Evolutionary conservation across 1,140 invertebrate genomes (phyloP).

Genomic region (Brachionus asplanchnoidis): DNA sequence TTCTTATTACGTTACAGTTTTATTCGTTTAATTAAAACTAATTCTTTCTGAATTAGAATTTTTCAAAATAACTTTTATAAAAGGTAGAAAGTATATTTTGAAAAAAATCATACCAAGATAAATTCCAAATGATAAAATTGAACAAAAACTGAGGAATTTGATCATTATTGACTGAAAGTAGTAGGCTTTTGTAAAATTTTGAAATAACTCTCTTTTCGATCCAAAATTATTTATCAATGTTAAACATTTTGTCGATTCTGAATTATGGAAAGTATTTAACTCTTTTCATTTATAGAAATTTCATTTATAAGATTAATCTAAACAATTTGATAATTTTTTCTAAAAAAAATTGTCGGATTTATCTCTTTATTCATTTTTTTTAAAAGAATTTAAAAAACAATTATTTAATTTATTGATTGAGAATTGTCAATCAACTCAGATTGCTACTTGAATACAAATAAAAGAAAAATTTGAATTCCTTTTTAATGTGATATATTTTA

Average conservation of each 20-base stretch:
- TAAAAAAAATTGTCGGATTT: too few relatives aligned
- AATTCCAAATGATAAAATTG: background rate
- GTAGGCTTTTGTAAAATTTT: background rate
- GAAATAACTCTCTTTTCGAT: background rate
- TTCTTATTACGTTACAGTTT: background rate
- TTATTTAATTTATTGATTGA: too few relatives aligned
- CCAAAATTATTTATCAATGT: background rate
- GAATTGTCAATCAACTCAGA: too few relatives aligned
- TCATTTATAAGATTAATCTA: background rate
- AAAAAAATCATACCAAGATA: background rate
- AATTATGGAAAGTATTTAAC: background rate
- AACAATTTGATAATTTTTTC: background rate
- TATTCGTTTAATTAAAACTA: too few relatives aligned
- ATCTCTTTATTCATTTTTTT: background rate
- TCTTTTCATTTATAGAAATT: background rate
- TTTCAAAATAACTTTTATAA: background rate
- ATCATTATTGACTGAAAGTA: background rate
- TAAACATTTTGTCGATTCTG: background rate
- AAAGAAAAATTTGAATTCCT: too few relatives aligned
- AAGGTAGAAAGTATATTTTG: background rate
- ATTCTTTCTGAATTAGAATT: background rate
- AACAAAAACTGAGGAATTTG: background rate
- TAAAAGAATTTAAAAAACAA: background rate
- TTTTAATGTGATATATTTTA: too few relatives aligned
- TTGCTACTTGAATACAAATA: too few relatives aligned